phyloP scores from a whole-genome alignment of 2,888 invertebrate genomes.

The Pristionchus entomophagus region DNA sequence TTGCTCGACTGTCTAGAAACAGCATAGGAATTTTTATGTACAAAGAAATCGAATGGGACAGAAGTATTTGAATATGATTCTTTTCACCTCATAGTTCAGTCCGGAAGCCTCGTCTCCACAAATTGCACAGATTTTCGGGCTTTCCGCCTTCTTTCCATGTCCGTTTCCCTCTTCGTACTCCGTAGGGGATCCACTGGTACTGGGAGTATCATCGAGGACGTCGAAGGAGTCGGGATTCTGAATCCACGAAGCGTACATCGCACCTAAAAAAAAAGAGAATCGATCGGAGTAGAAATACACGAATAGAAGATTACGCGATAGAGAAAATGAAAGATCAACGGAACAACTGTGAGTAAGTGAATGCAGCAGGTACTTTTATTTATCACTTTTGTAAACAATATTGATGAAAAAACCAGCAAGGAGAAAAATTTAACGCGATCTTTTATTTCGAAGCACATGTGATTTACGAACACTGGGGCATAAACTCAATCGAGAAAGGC shows the following conservation, averaged over 20 bases:
- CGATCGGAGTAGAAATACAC: not conserved
- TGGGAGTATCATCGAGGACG: not conserved
- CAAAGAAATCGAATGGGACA: too few species aligned
- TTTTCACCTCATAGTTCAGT: not conserved
- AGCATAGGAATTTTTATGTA: too few species aligned
- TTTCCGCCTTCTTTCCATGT: not conserved
- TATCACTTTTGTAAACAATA: not conserved
- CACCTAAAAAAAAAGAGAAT: not conserved
- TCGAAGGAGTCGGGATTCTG: not conserved
- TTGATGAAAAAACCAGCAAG: not conserved
- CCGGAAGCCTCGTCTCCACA: not conserved
- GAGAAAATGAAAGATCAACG: not conserved
- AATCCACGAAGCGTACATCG: not conserved
- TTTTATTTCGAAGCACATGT: constrained; percentile 27
- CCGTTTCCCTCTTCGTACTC: not conserved
- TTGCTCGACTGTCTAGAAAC: not conserved
- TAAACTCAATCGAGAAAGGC: not conserved
- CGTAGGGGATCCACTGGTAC: not conserved
- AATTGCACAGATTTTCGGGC: not conserved
- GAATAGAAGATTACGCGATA: not conserved
- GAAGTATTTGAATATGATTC: too few species aligned
- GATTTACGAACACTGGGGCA: not conserved
- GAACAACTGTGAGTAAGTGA: not conserved
- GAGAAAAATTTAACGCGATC: not conserved
- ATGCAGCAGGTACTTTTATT: not conserved